phyloP scores from a whole-genome alignment of 2,797 vertebrate genomes.

The Parauchenoglanis punctatus region DNA sequence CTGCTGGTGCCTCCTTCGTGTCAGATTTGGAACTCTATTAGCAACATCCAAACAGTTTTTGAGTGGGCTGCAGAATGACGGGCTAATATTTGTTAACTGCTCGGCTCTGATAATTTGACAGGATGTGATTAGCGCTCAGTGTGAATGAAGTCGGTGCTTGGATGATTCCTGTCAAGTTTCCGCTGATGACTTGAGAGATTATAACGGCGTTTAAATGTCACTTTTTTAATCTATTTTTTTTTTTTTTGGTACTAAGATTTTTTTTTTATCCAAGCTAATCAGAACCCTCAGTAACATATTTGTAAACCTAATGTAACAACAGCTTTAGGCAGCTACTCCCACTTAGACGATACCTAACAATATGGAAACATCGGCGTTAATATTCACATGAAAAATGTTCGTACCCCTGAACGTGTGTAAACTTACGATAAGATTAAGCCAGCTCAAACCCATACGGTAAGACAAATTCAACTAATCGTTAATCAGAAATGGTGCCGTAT shows the following conservation, averaged over 20 bases:
- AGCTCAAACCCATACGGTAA: not conserved
- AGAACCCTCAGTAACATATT: conserved; percentile 9
- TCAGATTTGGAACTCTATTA: conserved; percentile 42
- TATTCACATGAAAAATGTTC: not conserved
- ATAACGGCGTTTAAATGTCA: conserved; percentile 43
- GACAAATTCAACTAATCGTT: not conserved
- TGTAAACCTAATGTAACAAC: conserved; percentile 9
- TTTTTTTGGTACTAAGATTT: not conserved
- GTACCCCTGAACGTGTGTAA: not conserved
- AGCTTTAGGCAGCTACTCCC: not conserved
- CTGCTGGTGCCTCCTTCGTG: conserved; percentile 43
- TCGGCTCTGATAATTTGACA: conserved; percentile 44
- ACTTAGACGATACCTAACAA: not conserved
- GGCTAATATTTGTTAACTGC: conserved; percentile 50
- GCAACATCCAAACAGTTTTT: conserved; percentile 37
- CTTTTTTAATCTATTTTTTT: conserved; percentile 15
- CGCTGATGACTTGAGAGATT: conserved; percentile 48
- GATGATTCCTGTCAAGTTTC: conserved; percentile 46
- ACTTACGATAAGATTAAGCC: not conserved
- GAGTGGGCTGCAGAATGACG: conserved; percentile 43
- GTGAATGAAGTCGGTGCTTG: conserved; percentile 37
- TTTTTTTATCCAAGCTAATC: conserved; percentile 4
- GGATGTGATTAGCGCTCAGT: conserved; percentile 48
- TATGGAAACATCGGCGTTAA: not conserved
- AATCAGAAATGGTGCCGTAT: too few relatives aligned